Conservation (phyloP, 2,888 invertebrate species). For the Podabrus alpinus region DNA sequence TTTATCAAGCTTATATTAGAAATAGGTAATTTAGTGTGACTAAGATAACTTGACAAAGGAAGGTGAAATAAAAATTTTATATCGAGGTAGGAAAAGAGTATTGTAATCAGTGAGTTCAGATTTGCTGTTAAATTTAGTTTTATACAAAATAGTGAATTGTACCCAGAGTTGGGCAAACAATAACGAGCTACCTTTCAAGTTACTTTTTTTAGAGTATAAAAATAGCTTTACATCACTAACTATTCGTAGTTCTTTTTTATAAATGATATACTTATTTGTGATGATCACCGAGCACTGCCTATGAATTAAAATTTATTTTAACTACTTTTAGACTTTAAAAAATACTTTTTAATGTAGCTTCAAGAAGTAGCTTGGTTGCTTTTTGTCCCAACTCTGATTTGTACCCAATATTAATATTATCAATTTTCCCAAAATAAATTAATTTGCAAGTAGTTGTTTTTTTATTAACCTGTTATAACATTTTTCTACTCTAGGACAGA, state of each 20-base stretch:
- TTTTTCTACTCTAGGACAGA: too few species aligned
- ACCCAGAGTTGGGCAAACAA: background rate
- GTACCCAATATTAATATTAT: background rate
- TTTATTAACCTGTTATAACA: background rate
- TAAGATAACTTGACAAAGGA: background rate
- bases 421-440: background rate
- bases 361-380: background rate
- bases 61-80: background rate
- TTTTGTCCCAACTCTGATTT: background rate
- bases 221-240: background rate
- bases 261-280: too few species aligned
- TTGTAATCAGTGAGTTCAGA: background rate
- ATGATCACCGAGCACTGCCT: background rate
- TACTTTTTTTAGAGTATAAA: background rate
- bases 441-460: background rate
- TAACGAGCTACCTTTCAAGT: background rate
- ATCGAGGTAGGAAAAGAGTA: background rate
- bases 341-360: background rate
- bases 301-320: background rate
- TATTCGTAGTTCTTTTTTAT: too few species aligned
- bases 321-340: background rate
- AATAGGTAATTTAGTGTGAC: slow-evolving; percentile 3
- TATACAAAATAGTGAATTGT: background rate
- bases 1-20: background rate
- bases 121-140: background rate